Evolutionary conservation across 2,797 vertebrate genomes (phyloP), one percentile per base, ranked within the genome.

Genomic region (Telmatherina bonti): DNA sequence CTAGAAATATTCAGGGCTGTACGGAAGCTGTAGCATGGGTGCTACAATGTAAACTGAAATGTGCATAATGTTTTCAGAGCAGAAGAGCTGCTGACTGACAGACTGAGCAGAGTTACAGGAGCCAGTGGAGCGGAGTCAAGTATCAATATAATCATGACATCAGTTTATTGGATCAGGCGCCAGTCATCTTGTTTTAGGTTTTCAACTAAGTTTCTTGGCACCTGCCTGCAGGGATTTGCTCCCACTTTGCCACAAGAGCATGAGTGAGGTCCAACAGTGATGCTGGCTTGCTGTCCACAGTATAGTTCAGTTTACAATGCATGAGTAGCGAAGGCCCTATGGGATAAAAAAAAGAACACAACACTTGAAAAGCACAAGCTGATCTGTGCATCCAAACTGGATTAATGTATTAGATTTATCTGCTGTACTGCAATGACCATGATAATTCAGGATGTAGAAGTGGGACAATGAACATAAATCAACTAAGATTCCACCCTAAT

Each of bases 101-200:
- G 36, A 38, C 2, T 38, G 13, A 38, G 15, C 13, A 36, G 1
- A 38, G 36, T 38, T 38, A 38, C 36, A 38, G 36, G 36, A 38
- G 36, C 24, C n/a, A 11, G 8, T 64, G 52, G 18, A 55, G 26
- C 12, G 38, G 8, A 55, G 20, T 15, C 36, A 36, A 12, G 10
- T 36, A 36, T 36, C 35, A 36, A 5, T 36, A 36, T 36, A 12
- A 36, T 55, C n/a, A 49, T 15, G 35, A 30, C 22, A 13, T 61
- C 20, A 36, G 41, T 52, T 57, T 45, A 36, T 2, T n/a, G 30
- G 60, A 20, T 47, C 11, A 65, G 62, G 47, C 61, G 54, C 36
- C 18, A 24, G 15, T 65, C 43, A 49, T 54, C 38, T 38, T 30
- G 29, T 30, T 69, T 64, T 24, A 60, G 31, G 0, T 20, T 67